phyloP scores from a whole-genome alignment of 2,113 vertebrate genomes.

The Falco punctatus region DNA sequence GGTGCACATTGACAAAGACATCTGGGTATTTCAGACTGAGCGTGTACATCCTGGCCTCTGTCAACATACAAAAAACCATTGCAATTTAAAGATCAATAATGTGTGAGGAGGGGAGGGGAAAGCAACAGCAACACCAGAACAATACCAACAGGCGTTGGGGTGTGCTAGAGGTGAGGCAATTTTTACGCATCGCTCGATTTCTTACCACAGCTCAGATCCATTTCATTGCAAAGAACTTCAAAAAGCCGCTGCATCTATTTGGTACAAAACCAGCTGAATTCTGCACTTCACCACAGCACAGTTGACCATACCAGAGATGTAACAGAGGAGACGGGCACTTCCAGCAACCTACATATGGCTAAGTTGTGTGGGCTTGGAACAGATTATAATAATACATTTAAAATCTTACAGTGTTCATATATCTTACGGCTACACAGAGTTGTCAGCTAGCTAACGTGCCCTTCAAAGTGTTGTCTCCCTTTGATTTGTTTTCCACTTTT shows the following conservation, averaged over 20 bases:
- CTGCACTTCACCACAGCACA: neutral
- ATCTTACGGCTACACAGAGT: neutral
- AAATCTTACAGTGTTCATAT: neutral
- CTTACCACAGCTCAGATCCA: neutral
- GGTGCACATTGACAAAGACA: neutral
- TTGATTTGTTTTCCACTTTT: neutral
- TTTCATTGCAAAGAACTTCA: neutral
- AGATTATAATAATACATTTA: neutral
- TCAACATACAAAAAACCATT: neutral
- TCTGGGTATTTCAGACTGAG: neutral
- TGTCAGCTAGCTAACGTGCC: neutral
- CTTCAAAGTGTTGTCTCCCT: neutral
- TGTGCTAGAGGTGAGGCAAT: neutral
- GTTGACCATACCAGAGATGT: neutral
- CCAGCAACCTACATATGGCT: neutral
- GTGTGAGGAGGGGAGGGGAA: neutral
- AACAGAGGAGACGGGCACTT: neutral
- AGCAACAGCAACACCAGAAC: neutral
- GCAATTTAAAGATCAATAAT: neutral
- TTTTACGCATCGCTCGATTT: neutral
- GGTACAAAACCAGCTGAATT: neutral
- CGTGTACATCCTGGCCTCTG: neutral
- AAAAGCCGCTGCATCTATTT: neutral
- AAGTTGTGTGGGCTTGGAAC: neutral
- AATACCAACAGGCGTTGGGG: neutral